phyloP scores from a whole-genome alignment of 2,113 vertebrate genomes.

The Indicator indicator region DNA sequence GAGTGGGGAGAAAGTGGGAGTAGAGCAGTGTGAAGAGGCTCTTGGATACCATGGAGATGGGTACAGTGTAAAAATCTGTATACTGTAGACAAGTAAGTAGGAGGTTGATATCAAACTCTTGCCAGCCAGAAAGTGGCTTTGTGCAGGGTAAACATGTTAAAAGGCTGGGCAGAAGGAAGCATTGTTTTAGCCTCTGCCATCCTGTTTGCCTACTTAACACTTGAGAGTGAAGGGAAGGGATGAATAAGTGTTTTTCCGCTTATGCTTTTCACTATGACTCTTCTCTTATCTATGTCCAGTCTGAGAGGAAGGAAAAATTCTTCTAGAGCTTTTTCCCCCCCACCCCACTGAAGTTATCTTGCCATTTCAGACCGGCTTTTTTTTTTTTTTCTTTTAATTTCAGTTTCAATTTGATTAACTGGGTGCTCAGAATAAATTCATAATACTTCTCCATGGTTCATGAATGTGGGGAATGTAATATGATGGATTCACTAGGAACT shows the following conservation, averaged over 20 bases:
- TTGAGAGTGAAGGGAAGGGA: not conserved
- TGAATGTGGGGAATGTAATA: constrained; percentile 12
- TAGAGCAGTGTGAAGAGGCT: constrained; percentile 56
- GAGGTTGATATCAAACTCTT: constrained; percentile 62
- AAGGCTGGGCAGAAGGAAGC: constrained; percentile 12
- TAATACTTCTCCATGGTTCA: not conserved
- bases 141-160: constrained; percentile 20
- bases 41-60: constrained; percentile 69
- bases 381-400: not conserved
- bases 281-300: not conserved
- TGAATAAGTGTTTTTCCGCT: not conserved
- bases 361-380: not conserved
- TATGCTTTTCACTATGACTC: not conserved
- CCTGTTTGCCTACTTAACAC: not conserved
- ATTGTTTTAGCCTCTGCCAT: constrained; percentile 15
- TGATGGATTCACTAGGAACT: constrained; percentile 9
- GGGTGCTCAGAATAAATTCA: constrained; percentile 19
- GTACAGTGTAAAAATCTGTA: constrained; percentile 66
- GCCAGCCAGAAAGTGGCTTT: constrained; percentile 50
- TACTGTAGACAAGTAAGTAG: constrained; percentile 65
- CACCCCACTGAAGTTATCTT: not conserved
- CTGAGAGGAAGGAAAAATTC: not conserved
- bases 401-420: constrained; percentile 42
- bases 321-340: not conserved
- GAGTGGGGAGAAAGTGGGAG: constrained; percentile 65